These are phyloP conservation scores for Myrmecophaga tridactyla DNA, from an alignment of 2,113 vertebrate genomes.

Conservation along the genomic window DNA sequence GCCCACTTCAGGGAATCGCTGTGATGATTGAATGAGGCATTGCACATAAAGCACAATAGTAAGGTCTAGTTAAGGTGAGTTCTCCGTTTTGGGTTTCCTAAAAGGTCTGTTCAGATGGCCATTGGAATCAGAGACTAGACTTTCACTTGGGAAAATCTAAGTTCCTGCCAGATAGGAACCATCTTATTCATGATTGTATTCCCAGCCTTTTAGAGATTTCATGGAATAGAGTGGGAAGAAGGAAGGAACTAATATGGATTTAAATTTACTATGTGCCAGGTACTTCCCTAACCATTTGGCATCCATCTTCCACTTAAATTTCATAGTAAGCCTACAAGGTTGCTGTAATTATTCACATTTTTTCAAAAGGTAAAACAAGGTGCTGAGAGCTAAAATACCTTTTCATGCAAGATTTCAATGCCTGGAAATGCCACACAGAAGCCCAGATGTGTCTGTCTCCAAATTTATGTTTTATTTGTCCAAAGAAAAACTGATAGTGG, in stretches of 20 bases:
- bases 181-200: not conserved
- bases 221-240: not conserved
- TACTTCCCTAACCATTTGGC: not conserved
- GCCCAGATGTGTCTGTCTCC: conserved; percentile 22
- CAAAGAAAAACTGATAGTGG: conserved; percentile 28
- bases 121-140: not conserved
- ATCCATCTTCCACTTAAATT: not conserved
- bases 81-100: not conserved
- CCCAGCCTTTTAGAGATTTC: not conserved
- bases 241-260: not conserved
- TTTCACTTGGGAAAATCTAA: not conserved
- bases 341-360: conserved; percentile 5
- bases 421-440: conserved; percentile 37
- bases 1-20: not conserved
- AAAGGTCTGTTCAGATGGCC: not conserved
- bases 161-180: not conserved
- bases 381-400: conserved; percentile 35
- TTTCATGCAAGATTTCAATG: conserved; percentile 40
- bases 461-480: conserved; percentile 26
- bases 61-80: not conserved
- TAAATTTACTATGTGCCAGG: not conserved
- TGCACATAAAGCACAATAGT: not conserved
- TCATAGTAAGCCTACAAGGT: not conserved
- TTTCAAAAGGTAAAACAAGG: conserved; percentile 43
- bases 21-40: not conserved